A percentile compares a stretch with the other conserved stretches of the same genome.
Evolutionary conservation across 2,888 invertebrate genomes (phyloP).

Genomic region (Coelinius sp.): DNA sequence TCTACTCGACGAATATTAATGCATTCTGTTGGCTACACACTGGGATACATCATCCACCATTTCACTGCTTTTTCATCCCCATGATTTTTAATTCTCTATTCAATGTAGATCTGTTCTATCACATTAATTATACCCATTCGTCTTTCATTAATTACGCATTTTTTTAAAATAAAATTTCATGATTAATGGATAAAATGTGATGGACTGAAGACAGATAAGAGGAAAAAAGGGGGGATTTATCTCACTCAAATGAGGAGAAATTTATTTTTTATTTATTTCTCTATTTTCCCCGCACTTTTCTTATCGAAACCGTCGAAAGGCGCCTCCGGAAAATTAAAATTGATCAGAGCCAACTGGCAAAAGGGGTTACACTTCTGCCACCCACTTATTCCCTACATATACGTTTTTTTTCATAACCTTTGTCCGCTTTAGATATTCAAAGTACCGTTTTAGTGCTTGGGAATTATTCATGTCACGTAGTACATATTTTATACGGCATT

Average conservation of each 20-base stretch:
- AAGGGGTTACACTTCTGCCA: conserved; percentile 30
- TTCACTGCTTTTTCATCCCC: neutral
- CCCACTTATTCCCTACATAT: conserved; percentile 32
- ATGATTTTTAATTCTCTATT: neutral
- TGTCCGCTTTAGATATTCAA: conserved; percentile 55
- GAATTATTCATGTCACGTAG: conserved; percentile 69
- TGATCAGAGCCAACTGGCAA: conserved; percentile 36
- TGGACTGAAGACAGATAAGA: neutral
- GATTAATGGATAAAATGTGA: neutral
- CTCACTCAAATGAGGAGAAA: neutral
- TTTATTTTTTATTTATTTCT: conserved; percentile 7
- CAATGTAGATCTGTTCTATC: neutral
- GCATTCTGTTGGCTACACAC: neutral
- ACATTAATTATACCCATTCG: neutral
- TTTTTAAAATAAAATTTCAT: neutral
- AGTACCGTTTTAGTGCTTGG: conserved; percentile 52
- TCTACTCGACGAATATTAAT: conserved; percentile 47
- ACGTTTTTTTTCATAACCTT: conserved; percentile 50
- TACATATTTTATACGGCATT: conserved; percentile 62
- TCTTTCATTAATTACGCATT: neutral
- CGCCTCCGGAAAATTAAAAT: conserved; percentile 42
- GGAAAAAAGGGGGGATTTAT: neutral
- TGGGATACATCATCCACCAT: neutral
- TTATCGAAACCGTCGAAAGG: neutral
- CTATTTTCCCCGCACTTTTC: conserved; percentile 7